Conservation (phyloP, 2,888 invertebrate genomes). For the Heliconius sara region DNA sequence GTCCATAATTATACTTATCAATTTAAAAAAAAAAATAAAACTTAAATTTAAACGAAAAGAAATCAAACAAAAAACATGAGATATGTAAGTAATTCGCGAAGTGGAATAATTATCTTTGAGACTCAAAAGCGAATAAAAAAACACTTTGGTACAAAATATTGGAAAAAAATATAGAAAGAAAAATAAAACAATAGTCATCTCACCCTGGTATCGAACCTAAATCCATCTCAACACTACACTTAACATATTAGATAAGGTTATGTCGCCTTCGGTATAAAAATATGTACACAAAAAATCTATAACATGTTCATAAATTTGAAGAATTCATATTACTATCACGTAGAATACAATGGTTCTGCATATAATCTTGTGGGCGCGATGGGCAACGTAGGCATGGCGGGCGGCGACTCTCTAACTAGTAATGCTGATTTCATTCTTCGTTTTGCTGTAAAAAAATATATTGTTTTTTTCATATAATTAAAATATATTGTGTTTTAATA, state of each 20-base stretch:
- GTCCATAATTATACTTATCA: no score
- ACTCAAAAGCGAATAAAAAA: no score
- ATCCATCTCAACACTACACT: neutral
- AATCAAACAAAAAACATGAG: no score
- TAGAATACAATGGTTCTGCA: conserved; percentile 75
- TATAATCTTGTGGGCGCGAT: conserved; percentile 62
- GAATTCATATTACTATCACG: conserved; percentile 56
- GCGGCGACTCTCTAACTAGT: conserved; percentile 63
- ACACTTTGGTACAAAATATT: no score
- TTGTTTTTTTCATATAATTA: no score
- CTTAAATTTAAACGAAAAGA: no score
- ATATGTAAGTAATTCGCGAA: no score
- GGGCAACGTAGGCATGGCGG: conserved; percentile 67
- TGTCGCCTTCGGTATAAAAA: neutral
- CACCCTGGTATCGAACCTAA: neutral
- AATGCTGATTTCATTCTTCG: conserved; percentile 64
- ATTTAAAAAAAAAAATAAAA: no score
- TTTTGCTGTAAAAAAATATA: conserved; percentile 59
- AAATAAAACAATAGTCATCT: neutral
- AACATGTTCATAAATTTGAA: neutral
- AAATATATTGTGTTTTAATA: neutral
- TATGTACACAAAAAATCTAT: neutral
- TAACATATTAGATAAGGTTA: no score
- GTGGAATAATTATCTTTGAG: no score
- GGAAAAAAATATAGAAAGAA: neutral